phyloP scores from a whole-genome alignment of 2,888 invertebrate genomes.

The Luperina testacea region DNA sequence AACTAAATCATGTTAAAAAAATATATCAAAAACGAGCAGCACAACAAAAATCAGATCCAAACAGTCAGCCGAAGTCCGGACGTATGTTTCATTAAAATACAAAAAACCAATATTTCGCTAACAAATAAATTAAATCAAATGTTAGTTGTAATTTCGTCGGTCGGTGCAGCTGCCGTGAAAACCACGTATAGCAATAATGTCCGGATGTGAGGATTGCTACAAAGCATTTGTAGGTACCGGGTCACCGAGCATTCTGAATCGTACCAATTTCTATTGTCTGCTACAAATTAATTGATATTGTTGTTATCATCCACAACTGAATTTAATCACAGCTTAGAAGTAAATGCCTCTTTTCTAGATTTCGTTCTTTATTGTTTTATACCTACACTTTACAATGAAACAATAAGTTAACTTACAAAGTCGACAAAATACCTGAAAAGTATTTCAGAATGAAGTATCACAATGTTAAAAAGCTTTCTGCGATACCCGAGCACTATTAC shows the following conservation, averaged over 20 bases:
- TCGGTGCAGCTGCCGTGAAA: slow-evolving; percentile 24
- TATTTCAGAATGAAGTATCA: slow-evolving; percentile 44
- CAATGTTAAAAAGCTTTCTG: slow-evolving; percentile 39
- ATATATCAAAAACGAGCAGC: not conserved
- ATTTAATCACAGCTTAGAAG: not conserved
- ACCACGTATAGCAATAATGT: slow-evolving; percentile 45
- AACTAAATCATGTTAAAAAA: not conserved
- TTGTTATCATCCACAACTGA: slow-evolving; percentile 6
- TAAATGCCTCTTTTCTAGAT: not conserved
- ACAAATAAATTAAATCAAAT: not conserved
- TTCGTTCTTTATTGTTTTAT: not conserved
- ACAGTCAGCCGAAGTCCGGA: not conserved
- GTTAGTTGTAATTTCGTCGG: slow-evolving; percentile 15
- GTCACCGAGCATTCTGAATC: slow-evolving; percentile 18
- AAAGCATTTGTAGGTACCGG: slow-evolving; percentile 47
- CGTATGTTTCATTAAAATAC: not conserved
- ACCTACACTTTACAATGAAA: slow-evolving; percentile 2
- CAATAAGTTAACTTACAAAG: slow-evolving; percentile 10
- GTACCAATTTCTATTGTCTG: slow-evolving; percentile 17
- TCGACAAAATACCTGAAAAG: slow-evolving; percentile 34
- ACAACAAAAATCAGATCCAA: not conserved
- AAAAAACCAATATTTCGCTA: not conserved
- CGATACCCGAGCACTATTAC: slow-evolving; percentile 56
- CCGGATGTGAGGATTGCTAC: slow-evolving; percentile 46
- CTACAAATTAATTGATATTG: slow-evolving; percentile 27